phyloP scores from a whole-genome alignment of 1,140 invertebrate species.

The Dendrolimus punctatus region DNA sequence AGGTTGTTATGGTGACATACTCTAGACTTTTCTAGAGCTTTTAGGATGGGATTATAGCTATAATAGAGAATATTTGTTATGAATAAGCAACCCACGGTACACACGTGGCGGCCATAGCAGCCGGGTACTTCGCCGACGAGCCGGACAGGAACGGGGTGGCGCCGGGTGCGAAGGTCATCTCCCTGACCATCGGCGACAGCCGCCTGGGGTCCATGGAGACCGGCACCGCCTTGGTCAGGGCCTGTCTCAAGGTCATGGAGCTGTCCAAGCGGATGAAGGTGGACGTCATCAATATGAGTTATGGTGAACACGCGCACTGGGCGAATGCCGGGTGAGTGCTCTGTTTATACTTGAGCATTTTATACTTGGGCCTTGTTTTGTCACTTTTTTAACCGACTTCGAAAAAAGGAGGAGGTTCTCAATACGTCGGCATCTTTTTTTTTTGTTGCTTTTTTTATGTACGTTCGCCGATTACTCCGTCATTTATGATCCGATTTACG shows the following conservation, averaged over 20 bases:
- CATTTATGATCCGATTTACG: too few species aligned
- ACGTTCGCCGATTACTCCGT: too few species aligned
- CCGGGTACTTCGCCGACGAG: conserved; percentile 91
- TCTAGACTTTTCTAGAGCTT: too few species aligned
- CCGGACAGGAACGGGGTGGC: conserved; percentile 95
- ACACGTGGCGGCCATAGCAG: conserved; percentile 96
- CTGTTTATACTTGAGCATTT: not conserved
- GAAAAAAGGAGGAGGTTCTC: too few species aligned
- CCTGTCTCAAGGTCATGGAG: conserved; percentile 91
- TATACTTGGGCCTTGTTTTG: too few species aligned
- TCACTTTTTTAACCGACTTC: too few species aligned
- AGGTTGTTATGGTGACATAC: too few species aligned
- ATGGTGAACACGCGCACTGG: conserved; percentile 95
- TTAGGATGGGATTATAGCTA: not conserved
- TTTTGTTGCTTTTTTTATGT: too few species aligned
- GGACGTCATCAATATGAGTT: conserved; percentile 98
- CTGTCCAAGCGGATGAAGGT: conserved; percentile 75
- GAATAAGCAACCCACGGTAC: conserved; percentile 92
- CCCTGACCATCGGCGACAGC: conserved; percentile 92
- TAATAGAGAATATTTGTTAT: conserved; percentile 9
- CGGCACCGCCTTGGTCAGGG: conserved; percentile 90
- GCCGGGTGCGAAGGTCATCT: conserved; percentile 96
- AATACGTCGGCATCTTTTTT: too few species aligned
- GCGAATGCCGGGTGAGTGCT: conserved; percentile 85
- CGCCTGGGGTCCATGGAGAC: conserved; percentile 96